Conservation (phyloP, 2,888 invertebrate species). For the Nomada fucata region DNA sequence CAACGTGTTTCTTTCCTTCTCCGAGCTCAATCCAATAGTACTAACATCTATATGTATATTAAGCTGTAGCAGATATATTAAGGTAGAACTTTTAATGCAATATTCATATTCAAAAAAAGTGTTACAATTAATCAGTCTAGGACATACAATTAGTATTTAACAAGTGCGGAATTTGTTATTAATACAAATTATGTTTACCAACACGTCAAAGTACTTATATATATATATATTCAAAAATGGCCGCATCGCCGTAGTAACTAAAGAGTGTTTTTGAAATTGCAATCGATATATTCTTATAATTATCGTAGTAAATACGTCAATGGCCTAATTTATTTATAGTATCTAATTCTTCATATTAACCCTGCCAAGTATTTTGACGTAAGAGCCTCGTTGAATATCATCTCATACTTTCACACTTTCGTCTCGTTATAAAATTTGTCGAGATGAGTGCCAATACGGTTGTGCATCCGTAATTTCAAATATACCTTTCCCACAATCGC, state of each 20-base stretch:
- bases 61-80: neutral
- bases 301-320: conserved; percentile 73
- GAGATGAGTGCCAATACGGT: conserved; percentile 26
- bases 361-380: conserved; percentile 77
- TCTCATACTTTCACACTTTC: conserved; percentile 49
- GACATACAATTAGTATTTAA: neutral
- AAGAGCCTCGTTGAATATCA: conserved; percentile 64
- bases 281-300: conserved; percentile 47
- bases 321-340: conserved; percentile 76
- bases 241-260: conserved; percentile 52
- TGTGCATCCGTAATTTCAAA: conserved; percentile 24
- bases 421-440: conserved; percentile 31
- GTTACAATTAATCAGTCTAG: neutral
- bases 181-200: conserved; percentile 27
- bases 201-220: conserved; percentile 43
- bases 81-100: neutral
- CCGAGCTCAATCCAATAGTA: neutral
- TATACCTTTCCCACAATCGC: conserved; percentile 20
- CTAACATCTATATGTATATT: no score
- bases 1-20: neutral
- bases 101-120: neutral
- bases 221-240: conserved; percentile 73
- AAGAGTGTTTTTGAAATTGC: conserved; percentile 43
- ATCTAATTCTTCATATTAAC: conserved; percentile 60
- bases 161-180: neutral